Percentiles rank a stretch among this genome's conserved stretches.
phyloP scores from a whole-genome alignment of 2,113 vertebrate genomes.

The Sitta europaea region DNA sequence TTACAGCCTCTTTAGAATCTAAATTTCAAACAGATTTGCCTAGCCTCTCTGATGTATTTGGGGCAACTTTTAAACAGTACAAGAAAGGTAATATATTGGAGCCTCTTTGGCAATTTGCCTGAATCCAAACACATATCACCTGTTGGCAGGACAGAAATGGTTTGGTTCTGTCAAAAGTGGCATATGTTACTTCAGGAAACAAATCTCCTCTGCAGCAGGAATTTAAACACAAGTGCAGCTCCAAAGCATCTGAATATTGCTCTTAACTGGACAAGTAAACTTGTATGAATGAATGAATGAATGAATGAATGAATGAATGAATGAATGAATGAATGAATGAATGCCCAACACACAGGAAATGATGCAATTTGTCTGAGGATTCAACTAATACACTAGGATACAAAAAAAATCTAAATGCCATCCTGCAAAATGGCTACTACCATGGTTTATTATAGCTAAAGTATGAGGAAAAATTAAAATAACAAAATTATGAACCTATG shows the following conservation, averaged over 20 bases:
- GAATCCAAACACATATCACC: not conserved
- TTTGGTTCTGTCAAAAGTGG: not conserved
- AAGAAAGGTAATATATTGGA: not conserved
- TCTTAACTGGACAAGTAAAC: not conserved
- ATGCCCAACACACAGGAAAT: not conserved
- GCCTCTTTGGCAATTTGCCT: not conserved
- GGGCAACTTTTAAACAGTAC: not conserved
- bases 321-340: not conserved
- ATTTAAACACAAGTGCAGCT: not conserved
- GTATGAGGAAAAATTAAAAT: not conserved
- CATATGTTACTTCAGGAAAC: not conserved
- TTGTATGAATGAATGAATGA: not conserved
- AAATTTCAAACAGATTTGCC: slow-evolving; percentile 10
- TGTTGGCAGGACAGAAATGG: not conserved
- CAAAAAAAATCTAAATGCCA: not conserved
- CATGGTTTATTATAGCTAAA: not conserved
- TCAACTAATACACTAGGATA: not conserved
- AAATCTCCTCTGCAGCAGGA: not conserved
- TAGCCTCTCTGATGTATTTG: not conserved
- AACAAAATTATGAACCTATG: not conserved
- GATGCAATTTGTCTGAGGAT: not conserved
- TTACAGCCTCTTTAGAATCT: not conserved
- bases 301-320: not conserved
- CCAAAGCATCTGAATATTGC: not conserved
- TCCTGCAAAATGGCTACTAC: not conserved